Conservation (phyloP, 2,888 invertebrate genomes). For the Ectobius pallidus region DNA sequence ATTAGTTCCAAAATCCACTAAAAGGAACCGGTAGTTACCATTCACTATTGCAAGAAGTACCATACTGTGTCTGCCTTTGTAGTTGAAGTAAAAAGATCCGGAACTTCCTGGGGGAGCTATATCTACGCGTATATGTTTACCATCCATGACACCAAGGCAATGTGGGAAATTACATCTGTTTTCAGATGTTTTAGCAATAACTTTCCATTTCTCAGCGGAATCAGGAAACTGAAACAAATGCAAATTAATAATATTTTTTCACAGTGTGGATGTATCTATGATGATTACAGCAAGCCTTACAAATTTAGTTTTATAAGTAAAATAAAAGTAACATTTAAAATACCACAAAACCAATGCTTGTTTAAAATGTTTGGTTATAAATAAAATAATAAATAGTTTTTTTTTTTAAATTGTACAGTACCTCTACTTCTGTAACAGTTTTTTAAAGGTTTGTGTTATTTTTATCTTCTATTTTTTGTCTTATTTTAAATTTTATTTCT, state of each 20-base stretch:
- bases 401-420: too few relatives aligned
- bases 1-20: slow-evolving; percentile 45
- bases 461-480: too few relatives aligned
- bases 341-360: background rate
- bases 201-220: slow-evolving; percentile 24
- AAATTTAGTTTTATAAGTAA: slow-evolving; percentile 8
- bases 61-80: slow-evolving; percentile 46
- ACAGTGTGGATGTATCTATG: background rate
- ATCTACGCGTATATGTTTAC: slow-evolving; percentile 47
- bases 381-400: too few relatives aligned
- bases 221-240: slow-evolving; percentile 20
- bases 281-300: background rate
- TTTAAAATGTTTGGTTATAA: background rate
- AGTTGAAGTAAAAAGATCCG: slow-evolving; percentile 48
- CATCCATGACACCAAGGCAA: slow-evolving; percentile 46
- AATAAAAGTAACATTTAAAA: background rate
- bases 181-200: slow-evolving; percentile 3
- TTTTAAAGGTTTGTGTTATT: too few relatives aligned
- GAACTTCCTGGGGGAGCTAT: slow-evolving; percentile 45
- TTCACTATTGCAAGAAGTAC: slow-evolving; percentile 45
- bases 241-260: slow-evolving; percentile 8
- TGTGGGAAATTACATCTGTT: slow-evolving; percentile 32
- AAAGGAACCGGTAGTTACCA: slow-evolving; percentile 46
- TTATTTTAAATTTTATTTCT: too few relatives aligned
- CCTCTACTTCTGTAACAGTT: too few relatives aligned